Evolutionary conservation across 1,140 invertebrate species (phyloP).

Genomic region (Thalassaphorura encarpata): DNA sequence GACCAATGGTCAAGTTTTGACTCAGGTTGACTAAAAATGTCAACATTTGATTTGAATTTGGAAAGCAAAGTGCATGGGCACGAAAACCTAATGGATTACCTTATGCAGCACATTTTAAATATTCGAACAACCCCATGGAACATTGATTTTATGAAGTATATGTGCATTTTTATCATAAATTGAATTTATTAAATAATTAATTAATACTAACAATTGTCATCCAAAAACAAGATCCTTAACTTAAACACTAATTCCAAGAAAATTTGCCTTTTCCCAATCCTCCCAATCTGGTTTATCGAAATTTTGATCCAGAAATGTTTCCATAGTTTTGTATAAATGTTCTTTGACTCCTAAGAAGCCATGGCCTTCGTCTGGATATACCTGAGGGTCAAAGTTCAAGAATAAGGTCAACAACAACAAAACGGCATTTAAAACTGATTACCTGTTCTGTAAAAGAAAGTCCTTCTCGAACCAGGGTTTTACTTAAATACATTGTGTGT

Average conservation of each 20-base stretch:
- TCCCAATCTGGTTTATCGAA: slow-evolving; percentile 60
- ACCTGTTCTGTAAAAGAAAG: slow-evolving; percentile 71
- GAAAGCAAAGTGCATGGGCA: too few relatives aligned
- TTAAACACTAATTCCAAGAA: slow-evolving; percentile 17
- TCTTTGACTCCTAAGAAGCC: slow-evolving; percentile 52
- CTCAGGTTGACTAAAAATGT: background rate
- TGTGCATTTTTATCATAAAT: too few relatives aligned
- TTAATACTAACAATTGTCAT: too few relatives aligned
- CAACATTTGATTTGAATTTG: too few relatives aligned
- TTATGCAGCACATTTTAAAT: too few relatives aligned
- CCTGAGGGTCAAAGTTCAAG: slow-evolving; percentile 40
- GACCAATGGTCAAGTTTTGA: background rate
- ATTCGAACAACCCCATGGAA: too few relatives aligned
- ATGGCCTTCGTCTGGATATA: slow-evolving; percentile 76
- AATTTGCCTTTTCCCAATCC: slow-evolving; percentile 50
- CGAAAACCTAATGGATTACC: too few relatives aligned
- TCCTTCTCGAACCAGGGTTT: slow-evolving; percentile 57
- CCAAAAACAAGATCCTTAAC: background rate
- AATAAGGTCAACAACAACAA: background rate
- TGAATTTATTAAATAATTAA: too few relatives aligned
- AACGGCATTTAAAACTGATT: slow-evolving; percentile 12
- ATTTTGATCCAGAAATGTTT: slow-evolving; percentile 72
- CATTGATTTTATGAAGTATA: too few relatives aligned
- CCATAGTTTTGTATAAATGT: slow-evolving; percentile 71
- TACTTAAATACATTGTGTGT: slow-evolving; percentile 69